Conservation (phyloP, 2,888 invertebrate species). For the Drosophila subsilvestris region DNA sequence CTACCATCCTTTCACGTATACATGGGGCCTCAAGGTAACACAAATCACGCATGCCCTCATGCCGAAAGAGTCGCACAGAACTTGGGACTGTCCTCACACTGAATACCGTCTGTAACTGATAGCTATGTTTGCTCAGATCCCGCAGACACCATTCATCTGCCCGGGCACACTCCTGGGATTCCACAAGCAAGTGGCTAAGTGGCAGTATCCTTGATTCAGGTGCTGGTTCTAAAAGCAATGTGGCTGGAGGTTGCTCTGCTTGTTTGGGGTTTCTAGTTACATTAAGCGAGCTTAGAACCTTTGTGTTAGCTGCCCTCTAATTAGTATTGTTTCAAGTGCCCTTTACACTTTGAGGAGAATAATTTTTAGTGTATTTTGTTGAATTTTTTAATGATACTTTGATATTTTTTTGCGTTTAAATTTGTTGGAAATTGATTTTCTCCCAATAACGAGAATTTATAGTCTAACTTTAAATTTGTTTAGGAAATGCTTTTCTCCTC, state of each 20-base stretch:
- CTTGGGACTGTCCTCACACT: background rate
- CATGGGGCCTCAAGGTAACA: slow-evolving; percentile 39
- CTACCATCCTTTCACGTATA: slow-evolving; percentile 14
- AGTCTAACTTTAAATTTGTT: too few relatives aligned
- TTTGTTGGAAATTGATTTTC: slow-evolving; percentile 6
- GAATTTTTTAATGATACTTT: background rate
- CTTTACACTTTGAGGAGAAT: background rate
- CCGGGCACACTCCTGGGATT: slow-evolving; percentile 16
- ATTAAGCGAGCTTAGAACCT: background rate
- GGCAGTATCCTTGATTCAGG: slow-evolving; percentile 41
- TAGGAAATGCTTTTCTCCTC: slow-evolving; percentile 15
- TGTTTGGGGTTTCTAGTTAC: slow-evolving; percentile 31
- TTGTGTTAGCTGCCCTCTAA: slow-evolving; percentile 16
- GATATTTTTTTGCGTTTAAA: background rate
- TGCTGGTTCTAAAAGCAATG: slow-evolving; percentile 2
- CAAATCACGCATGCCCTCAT: slow-evolving; percentile 33
- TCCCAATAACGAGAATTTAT: too few relatives aligned
- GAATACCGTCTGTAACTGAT: slow-evolving; percentile 34
- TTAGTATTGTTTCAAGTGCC: slow-evolving; percentile 5
- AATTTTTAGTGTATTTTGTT: background rate
- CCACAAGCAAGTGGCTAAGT: slow-evolving; percentile 46
- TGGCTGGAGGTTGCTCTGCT: background rate
- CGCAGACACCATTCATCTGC: slow-evolving; percentile 26
- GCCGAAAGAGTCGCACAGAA: slow-evolving; percentile 21
- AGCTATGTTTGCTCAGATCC: slow-evolving; percentile 46